Evolutionary conservation across 2,888 invertebrate species (phyloP).

Genomic region (Lagria hirta): DNA sequence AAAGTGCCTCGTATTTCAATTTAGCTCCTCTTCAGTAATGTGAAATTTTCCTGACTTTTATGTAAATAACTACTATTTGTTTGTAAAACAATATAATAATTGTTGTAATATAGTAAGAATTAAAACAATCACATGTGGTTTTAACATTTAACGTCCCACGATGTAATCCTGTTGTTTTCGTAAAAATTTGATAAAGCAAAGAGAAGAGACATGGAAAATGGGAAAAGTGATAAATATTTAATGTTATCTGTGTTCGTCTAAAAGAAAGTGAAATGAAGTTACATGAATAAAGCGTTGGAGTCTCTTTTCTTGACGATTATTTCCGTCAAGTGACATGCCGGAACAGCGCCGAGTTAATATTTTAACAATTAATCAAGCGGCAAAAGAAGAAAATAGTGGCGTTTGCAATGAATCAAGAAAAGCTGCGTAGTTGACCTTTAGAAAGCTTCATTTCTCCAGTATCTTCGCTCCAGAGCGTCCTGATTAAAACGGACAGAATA

Average conservation of each 20-base stretch:
- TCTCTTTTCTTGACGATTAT: constrained; percentile 17
- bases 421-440: constrained; percentile 25
- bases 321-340: constrained; percentile 17
- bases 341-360: constrained; percentile 28
- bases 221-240: constrained; percentile 4
- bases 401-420: constrained; percentile 27
- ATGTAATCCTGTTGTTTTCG: too few relatives aligned
- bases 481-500: constrained; percentile 35
- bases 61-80: too few relatives aligned
- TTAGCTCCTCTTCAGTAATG: too few relatives aligned
- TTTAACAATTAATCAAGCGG: constrained; percentile 28
- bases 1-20: too few relatives aligned
- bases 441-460: constrained; percentile 31
- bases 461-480: constrained; percentile 33
- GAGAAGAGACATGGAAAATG: constrained; percentile 1
- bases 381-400: constrained; percentile 27
- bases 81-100: too few relatives aligned
- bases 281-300: constrained; percentile 12
- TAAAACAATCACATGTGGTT: too few relatives aligned
- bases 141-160: too few relatives aligned
- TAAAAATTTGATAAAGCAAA: not conserved
- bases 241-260: constrained; percentile 8
- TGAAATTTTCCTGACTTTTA: too few relatives aligned
- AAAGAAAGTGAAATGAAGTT: constrained; percentile 9
- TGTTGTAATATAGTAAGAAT: too few relatives aligned